These are phyloP conservation scores for Eupeodes luniger DNA, from an alignment of 2,888 invertebrate species.

Conservation along the genomic window DNA sequence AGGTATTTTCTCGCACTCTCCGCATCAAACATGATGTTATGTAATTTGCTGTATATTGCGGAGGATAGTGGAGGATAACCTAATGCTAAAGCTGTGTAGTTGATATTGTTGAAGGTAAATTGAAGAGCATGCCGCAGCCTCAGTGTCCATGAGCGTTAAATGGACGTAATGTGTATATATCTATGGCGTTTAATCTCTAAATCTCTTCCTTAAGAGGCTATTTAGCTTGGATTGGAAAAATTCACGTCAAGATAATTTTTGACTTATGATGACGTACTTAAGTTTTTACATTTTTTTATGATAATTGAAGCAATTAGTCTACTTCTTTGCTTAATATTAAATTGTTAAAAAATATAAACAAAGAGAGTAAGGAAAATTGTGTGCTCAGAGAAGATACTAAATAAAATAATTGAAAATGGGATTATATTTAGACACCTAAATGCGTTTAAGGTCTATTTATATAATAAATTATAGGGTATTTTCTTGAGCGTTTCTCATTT, in stretches of 20 bases:
- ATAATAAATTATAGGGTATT: too few relatives aligned
- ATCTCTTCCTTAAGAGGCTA: background rate
- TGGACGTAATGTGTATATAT: background rate
- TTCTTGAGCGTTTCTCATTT: too few relatives aligned
- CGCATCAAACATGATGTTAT: background rate
- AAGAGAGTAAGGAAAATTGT: too few relatives aligned
- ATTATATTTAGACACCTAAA: too few relatives aligned
- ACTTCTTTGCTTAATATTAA: too few relatives aligned
- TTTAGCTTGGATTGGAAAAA: background rate
- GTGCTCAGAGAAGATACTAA: too few relatives aligned
- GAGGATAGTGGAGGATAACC: background rate
- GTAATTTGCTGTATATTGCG: background rate
- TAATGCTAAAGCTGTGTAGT: background rate
- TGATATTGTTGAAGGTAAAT: background rate
- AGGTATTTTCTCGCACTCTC: slow-evolving; percentile 4
- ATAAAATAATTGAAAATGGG: too few relatives aligned
- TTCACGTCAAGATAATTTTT: background rate
- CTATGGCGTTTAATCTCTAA: background rate
- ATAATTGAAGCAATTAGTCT: too few relatives aligned
- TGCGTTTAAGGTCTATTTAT: too few relatives aligned
- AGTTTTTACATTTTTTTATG: background rate
- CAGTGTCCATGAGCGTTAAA: slow-evolving; percentile 11
- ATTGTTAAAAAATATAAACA: too few relatives aligned
- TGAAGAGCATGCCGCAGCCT: background rate
- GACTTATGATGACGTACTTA: background rate